Base-by-base conservation (phyloP, 1,140 invertebrate genomes). In the Anthonomus grandis region DNA sequence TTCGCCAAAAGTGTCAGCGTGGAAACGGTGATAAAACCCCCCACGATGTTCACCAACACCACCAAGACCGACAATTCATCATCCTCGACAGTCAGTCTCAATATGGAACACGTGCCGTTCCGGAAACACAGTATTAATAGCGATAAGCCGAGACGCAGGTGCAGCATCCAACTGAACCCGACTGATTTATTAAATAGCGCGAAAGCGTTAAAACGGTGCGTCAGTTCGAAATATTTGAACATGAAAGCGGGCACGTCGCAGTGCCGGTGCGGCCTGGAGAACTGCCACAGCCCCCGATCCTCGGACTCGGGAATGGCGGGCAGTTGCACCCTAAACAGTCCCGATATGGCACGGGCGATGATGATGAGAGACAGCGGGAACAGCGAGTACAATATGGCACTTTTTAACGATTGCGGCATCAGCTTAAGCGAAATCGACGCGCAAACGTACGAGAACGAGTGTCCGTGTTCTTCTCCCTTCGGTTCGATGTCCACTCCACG, bases 241-340 rank as follows among this genome's bases (percentile, higher is more conserved):
- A 70, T 77, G 62, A 44, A 46, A 15, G 37, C 49, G 10, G 15
- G 54, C 9, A 41, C 34, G 18, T 57, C 52, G 18, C 80, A 81
- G 65, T 83, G 82, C 64, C 75, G 79, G 59, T 83, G 81, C 66
- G 83, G 82, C 55, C 76, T 81, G 52, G 76, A 77, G 54, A 81
- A 77, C 4, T 83, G 58, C 45, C 64, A 81, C 13, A 85, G 83
- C 69, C 81, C 82, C 0, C 72, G 83, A 52, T 91, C 90, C 3
- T 89, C 86, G 4, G 90, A 92, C 70, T 89, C 86, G 0, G 90
- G 90, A 15, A 86, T 92, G 74, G 89, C 87, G 2, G 89, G 89
- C 19, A 89, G 86, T 68, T 89, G 82, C 66, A 84, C 82, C 27
- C 75, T 88, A 44, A 79, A 84, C 12, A 85, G 84, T 2, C 83